phyloP scores from a whole-genome alignment of 2,113 vertebrate genomes.

The Microtus pennsylvanicus region DNA sequence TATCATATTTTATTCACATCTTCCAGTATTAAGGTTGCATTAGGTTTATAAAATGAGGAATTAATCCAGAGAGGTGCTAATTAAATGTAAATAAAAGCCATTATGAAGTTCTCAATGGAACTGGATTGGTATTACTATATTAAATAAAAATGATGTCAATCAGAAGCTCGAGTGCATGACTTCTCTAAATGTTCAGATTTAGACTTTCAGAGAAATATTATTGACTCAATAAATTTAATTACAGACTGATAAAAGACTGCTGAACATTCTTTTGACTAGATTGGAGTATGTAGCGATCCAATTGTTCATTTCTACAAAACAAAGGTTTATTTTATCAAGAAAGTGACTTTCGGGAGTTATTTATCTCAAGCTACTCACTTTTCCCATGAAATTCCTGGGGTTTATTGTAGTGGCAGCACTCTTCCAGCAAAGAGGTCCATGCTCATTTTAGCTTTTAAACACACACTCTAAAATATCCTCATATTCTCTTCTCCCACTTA shows the following conservation, averaged over 20 bases:
- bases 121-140: slow-evolving; percentile 77
- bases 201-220: slow-evolving; percentile 54
- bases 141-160: slow-evolving; percentile 82
- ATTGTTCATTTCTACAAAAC: slow-evolving; percentile 46
- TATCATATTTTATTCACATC: slow-evolving; percentile 82
- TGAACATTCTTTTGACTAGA: slow-evolving; percentile 43
- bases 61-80: slow-evolving; percentile 85
- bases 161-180: slow-evolving; percentile 69
- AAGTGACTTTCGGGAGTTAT: slow-evolving; percentile 33
- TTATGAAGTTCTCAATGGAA: slow-evolving; percentile 81
- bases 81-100: slow-evolving; percentile 85
- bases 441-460: slow-evolving; percentile 44
- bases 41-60: slow-evolving; percentile 84
- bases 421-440: slow-evolving; percentile 33
- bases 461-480: slow-evolving; percentile 25
- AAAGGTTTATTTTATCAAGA: slow-evolving; percentile 63
- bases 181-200: slow-evolving; percentile 73
- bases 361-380: slow-evolving; percentile 32
- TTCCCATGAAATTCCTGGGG: slow-evolving; percentile 20
- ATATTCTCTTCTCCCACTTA: slow-evolving; percentile 30
- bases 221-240: slow-evolving; percentile 67
- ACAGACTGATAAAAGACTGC: slow-evolving; percentile 47
- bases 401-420: slow-evolving; percentile 29
- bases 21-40: slow-evolving; percentile 80
- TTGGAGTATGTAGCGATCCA: background rate